Evolutionary conservation across 1,140 invertebrate species (phyloP).

Genomic region (Brachionus koreanus): DNA sequence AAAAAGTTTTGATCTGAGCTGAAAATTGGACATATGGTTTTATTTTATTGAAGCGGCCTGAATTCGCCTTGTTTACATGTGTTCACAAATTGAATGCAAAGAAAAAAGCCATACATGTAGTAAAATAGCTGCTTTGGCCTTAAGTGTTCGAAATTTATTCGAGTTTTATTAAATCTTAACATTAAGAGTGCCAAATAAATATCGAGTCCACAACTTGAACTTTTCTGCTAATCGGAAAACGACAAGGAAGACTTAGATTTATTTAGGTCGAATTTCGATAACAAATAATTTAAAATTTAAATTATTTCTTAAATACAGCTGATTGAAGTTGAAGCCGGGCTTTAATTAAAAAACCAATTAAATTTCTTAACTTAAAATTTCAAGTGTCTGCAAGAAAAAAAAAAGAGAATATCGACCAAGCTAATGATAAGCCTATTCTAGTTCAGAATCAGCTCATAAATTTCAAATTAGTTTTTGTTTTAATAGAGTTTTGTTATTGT

Average conservation of each 20-base stretch:
- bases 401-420: neutral
- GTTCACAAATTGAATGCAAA: neutral
- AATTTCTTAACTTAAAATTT: neutral
- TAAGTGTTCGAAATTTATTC: neutral
- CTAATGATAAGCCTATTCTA: constrained; percentile 10
- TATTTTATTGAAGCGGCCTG: neutral
- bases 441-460: neutral
- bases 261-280: constrained; percentile 1
- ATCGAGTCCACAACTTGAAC: neutral
- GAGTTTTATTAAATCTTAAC: neutral
- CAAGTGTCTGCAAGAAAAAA: neutral
- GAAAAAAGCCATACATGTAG: neutral
- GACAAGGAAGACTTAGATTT: constrained; percentile 14
- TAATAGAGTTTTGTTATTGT: neutral
- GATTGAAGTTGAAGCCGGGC: neutral
- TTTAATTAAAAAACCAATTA: constrained; percentile 28
- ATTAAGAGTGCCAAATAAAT: neutral
- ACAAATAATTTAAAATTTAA: neutral
- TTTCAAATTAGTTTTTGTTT: neutral
- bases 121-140: neutral
- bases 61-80: neutral
- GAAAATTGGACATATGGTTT: neutral
- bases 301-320: constrained; percentile 10
- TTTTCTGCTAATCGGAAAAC: neutral
- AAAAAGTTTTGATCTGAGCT: neutral